Base-by-base conservation (phyloP, 2,888 invertebrate genomes). In the Hyposoter dolosus region DNA sequence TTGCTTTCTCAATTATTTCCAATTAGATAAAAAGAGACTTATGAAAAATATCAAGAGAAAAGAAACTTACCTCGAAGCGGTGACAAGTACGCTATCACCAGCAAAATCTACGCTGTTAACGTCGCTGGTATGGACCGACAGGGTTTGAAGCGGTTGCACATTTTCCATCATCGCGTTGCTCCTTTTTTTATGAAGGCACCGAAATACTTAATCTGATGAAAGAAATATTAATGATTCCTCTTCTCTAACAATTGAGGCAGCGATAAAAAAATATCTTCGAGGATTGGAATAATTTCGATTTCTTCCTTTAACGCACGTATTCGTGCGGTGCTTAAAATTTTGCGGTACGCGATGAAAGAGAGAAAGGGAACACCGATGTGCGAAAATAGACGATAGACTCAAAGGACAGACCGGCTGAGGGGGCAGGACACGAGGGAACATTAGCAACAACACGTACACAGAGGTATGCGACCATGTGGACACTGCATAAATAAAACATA, bases 41-140 rank as follows among this genome's bases (percentile, higher is more conserved):
- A 6, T n/a, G 6, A 32, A 76, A 32, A n/a, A 17, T 0, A 5
- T 15, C 10, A 12, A 75, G 4, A 28, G 17, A 23, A 19, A 15
- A 23, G 5, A 32, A 47, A 89, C 91, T 93, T 94, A 96, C 96
- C 96, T 95, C n/a, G 96, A 96, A 87, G 96, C 96, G 47, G 96
- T 96, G 53, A 96, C 95, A 79, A 96, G 92, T 23, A 95, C 94
- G 89, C 95, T 95, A 93, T 95, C 94, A 32, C 94, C 94, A 75
- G 95, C 95, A 91, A 96, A 96, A 92, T 96, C 96, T 88, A 96
- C 95, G 89, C 95, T 95, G 71, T 96, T 96, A 72, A 97, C 95
- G 93, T 96, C 96, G 91, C 96, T 96, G 17, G 94, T 94, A 89
- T 96, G 96, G 74, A 94, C 94, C 72, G 94, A 94, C 23, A 96